Percentiles rank a stretch among this genome's conserved stretches.
These are phyloP conservation scores for Ethmia dodecea DNA, from an alignment of 2,888 invertebrate genomes.

Conservation along the genomic window DNA sequence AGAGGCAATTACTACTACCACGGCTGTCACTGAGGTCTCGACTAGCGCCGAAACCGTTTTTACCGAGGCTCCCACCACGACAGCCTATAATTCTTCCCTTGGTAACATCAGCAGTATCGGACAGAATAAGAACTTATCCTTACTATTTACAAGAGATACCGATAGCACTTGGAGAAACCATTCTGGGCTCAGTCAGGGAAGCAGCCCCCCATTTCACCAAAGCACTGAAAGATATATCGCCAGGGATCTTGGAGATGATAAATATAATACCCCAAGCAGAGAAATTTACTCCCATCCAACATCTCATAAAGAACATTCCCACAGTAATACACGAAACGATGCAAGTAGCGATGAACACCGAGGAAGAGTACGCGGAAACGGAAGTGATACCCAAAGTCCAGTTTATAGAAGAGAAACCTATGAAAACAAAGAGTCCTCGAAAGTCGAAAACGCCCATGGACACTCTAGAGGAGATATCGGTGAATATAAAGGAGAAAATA, in stretches of 20 bases:
- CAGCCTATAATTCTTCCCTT: slow-evolving; percentile 57
- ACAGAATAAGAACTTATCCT: slow-evolving; percentile 66
- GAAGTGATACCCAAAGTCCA: slow-evolving; percentile 35
- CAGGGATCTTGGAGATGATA: slow-evolving; percentile 65
- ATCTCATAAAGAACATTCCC: slow-evolving; percentile 58
- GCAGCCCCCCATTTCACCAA: slow-evolving; percentile 65
- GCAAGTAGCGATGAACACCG: slow-evolving; percentile 41
- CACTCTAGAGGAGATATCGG: slow-evolving; percentile 33
- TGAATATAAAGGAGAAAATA: slow-evolving; percentile 42
- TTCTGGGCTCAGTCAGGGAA: slow-evolving; percentile 64
- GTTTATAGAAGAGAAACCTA: slow-evolving; percentile 18
- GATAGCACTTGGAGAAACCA: slow-evolving; percentile 62
- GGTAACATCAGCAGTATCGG: slow-evolving; percentile 61
- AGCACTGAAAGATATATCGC: slow-evolving; percentile 64
- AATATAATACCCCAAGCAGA: slow-evolving; percentile 56
- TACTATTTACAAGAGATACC: slow-evolving; percentile 72
- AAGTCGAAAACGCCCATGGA: slow-evolving; percentile 33
- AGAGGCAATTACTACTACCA: slow-evolving; percentile 56
- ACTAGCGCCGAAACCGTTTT: slow-evolving; percentile 33
- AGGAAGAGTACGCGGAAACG: slow-evolving; percentile 34
- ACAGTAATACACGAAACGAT: slow-evolving; percentile 61
- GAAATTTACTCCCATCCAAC: slow-evolving; percentile 45
- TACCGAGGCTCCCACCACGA: slow-evolving; percentile 48
- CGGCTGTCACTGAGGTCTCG: slow-evolving; percentile 44
- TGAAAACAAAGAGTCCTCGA: slow-evolving; percentile 19